Percentiles rank a stretch among this genome's conserved stretches.
Evolutionary conservation across 2,888 invertebrate genomes (phyloP).

Genomic region (Lasioglossum lativentre): DNA sequence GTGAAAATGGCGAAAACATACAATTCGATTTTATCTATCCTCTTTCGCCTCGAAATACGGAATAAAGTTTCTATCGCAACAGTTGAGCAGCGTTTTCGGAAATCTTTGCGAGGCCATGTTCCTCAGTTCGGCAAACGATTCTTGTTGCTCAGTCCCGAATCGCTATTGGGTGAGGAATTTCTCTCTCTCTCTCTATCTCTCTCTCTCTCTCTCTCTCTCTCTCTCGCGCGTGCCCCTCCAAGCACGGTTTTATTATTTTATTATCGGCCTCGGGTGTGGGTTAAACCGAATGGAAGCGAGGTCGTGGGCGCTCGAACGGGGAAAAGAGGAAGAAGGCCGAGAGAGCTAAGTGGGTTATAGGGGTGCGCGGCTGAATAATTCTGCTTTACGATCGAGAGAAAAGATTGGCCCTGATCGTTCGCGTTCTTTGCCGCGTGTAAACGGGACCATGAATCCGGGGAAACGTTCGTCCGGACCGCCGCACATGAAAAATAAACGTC

Average conservation of each 20-base stretch:
- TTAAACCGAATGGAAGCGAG: slow-evolving; percentile 24
- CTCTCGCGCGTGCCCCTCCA: background rate
- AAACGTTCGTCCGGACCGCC: background rate
- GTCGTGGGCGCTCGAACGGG: background rate
- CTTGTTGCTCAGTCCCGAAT: background rate
- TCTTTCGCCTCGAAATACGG: background rate
- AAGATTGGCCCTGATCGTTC: slow-evolving; percentile 39
- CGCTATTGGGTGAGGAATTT: background rate
- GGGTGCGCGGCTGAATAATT: slow-evolving; percentile 27
- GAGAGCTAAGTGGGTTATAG: slow-evolving; percentile 30
- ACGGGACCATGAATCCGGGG: slow-evolving; percentile 2
- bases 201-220: too few species aligned
- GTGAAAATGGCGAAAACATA: too few species aligned
- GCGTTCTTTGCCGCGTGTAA: slow-evolving; percentile 12
- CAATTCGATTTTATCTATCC: too few species aligned
- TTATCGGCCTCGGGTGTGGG: slow-evolving; percentile 35
- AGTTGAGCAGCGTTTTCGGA: background rate
- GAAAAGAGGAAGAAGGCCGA: background rate
- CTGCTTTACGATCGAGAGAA: slow-evolving; percentile 27
- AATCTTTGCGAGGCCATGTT: background rate
- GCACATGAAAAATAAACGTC: background rate
- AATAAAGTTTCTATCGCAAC: background rate
- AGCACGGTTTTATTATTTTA: slow-evolving; percentile 36
- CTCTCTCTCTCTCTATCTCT: too few species aligned
- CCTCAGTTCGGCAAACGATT: background rate